phyloP scores from a whole-genome alignment of 2,797 vertebrate species.

The Gymnothorax javanicus region DNA sequence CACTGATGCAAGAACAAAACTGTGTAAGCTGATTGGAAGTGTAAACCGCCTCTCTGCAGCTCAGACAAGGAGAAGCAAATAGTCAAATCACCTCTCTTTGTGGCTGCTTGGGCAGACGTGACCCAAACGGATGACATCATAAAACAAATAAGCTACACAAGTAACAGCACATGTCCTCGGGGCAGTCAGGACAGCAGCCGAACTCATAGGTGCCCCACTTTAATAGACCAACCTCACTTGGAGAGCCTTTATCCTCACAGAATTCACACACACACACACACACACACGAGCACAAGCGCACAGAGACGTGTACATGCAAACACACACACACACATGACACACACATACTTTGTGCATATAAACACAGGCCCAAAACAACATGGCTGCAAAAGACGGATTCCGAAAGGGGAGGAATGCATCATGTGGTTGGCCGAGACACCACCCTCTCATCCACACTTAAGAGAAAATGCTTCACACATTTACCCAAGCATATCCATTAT shows the following conservation, averaged over 20 bases:
- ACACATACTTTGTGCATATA: neutral
- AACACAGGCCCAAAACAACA: neutral
- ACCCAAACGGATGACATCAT: constrained; percentile 41
- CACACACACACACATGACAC: neutral
- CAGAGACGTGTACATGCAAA: neutral
- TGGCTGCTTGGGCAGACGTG: constrained; percentile 33
- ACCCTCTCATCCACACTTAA: neutral
- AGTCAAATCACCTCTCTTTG: constrained; percentile 34
- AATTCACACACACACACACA: neutral
- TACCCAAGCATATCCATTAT: neutral
- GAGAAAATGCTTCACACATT: neutral
- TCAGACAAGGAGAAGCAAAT: constrained; percentile 30
- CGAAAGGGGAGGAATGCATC: neutral
- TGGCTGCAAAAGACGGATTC: neutral
- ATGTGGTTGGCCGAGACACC: neutral
- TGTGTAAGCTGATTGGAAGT: constrained; percentile 24
- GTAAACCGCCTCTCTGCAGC: constrained; percentile 18
- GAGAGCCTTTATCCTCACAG: neutral
- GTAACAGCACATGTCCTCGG: constrained; percentile 19
- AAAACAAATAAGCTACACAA: constrained; percentile 35
- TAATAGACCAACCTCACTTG: neutral
- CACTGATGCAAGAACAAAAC: constrained; percentile 18
- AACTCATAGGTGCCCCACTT: neutral
- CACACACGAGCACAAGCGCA: neutral
- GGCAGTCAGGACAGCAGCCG: neutral